These are phyloP conservation scores for Stenotaenia linearis DNA, from an alignment of 2,888 invertebrate genomes.

Conservation along the genomic window DNA sequence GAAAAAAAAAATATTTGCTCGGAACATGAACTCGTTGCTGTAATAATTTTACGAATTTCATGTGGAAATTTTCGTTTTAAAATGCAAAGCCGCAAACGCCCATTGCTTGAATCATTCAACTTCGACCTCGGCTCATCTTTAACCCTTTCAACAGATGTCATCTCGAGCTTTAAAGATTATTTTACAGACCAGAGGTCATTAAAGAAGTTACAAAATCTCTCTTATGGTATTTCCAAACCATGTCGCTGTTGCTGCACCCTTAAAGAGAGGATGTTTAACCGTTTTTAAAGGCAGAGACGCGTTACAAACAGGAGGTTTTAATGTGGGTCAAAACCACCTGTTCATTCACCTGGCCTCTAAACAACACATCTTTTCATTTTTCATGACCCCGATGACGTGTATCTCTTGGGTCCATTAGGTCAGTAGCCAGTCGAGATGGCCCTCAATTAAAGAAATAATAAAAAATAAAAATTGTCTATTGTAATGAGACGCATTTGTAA, in stretches of 20 bases:
- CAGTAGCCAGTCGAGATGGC: background rate
- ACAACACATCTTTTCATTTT: conserved; percentile 13
- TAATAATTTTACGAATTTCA: too few species aligned
- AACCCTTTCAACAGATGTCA: conserved; percentile 17
- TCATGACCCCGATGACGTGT: conserved; percentile 12
- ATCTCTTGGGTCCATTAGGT: background rate
- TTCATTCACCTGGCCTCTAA: conserved; percentile 26
- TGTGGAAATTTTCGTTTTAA: background rate
- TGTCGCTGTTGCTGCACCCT: background rate
- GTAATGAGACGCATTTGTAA: background rate
- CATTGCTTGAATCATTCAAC: background rate
- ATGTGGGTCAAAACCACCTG: conserved; percentile 24
- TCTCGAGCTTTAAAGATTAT: background rate
- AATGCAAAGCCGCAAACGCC: background rate
- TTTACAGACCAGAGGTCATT: background rate
- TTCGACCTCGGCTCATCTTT: background rate
- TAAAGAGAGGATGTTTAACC: conserved; percentile 24
- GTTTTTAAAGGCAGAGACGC: conserved; percentile 26
- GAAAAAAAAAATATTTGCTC: background rate
- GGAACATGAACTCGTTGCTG: background rate
- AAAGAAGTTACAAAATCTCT: conserved; percentile 13
- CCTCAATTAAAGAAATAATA: background rate
- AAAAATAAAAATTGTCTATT: background rate
- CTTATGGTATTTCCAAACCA: background rate
- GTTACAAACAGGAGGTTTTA: conserved; percentile 12